Evolutionary conservation across 2,888 invertebrate species (phyloP).

Genomic region (Cantharis nigra): DNA sequence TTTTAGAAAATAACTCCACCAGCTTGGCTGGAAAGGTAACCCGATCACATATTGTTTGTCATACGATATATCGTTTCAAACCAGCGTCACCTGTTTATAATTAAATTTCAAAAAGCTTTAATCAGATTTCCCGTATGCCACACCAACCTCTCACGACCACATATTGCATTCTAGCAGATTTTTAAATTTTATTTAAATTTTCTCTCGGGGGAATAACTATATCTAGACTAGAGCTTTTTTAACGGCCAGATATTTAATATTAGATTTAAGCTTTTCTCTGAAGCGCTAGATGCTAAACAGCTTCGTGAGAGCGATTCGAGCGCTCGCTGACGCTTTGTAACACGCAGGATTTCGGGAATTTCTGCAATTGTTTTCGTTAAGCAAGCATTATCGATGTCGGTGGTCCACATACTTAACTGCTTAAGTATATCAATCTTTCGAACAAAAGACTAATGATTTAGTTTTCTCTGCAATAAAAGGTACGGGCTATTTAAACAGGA

Average conservation of each 20-base stretch:
- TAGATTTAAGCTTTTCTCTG: too few relatives aligned
- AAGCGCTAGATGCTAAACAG: not conserved
- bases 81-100: not conserved
- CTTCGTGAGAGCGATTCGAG: not conserved
- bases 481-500: not conserved
- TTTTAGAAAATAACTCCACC: conserved; percentile 7
- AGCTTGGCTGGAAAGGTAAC: not conserved
- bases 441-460: not conserved
- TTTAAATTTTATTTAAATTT: not conserved
- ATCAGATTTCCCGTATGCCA: not conserved
- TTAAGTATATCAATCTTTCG: not conserved
- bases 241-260: not conserved
- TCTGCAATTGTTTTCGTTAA: not conserved
- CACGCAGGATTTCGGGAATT: not conserved
- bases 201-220: not conserved
- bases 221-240: too few relatives aligned
- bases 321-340: too few relatives aligned
- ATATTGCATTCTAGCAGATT: not conserved
- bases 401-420: not conserved
- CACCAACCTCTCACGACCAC: not conserved
- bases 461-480: not conserved
- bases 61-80: not conserved
- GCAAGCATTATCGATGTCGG: not conserved
- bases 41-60: not conserved
- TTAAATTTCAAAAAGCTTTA: not conserved